A percentile compares a stretch with the other conserved stretches of the same genome.
Evolutionary conservation across 2,797 vertebrate genomes (phyloP).

Genomic region (Loriculus beryllinus): DNA sequence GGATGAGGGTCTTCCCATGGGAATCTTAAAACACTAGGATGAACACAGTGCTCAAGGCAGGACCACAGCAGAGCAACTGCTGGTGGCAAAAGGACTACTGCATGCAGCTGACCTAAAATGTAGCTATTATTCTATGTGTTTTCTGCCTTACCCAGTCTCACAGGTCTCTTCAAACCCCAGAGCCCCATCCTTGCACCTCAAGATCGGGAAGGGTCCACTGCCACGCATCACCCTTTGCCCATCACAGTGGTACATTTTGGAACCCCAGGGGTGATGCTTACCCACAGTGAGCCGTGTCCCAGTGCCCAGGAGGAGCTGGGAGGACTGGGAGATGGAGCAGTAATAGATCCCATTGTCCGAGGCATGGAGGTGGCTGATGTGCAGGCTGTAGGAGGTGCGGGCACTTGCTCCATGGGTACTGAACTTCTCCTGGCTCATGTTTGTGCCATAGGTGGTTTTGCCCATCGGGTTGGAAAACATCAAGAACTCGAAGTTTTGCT

Average conservation of each 20-base stretch:
- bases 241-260: background rate
- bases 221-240: fast-evolving
- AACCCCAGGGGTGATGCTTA: background rate
- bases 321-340: constrained; percentile 31
- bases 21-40: background rate
- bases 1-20: background rate
- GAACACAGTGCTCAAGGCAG: fast-evolving
- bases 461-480: background rate
- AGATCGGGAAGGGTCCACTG: background rate
- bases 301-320: background rate
- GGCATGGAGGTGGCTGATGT: background rate
- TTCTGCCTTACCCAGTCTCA: fast-evolving
- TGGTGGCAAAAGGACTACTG: background rate
- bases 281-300: constrained; percentile 8
- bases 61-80: background rate
- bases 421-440: background rate
- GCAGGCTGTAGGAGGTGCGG: background rate
- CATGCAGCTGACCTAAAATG: background rate
- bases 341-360: constrained; percentile 28
- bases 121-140: background rate
- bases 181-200: background rate
- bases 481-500: constrained; percentile 16
- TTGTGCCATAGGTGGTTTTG: background rate
- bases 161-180: background rate
- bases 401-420: fast-evolving